Conservation (phyloP, 2,797 vertebrate genomes). For the Gila robusta region DNA sequence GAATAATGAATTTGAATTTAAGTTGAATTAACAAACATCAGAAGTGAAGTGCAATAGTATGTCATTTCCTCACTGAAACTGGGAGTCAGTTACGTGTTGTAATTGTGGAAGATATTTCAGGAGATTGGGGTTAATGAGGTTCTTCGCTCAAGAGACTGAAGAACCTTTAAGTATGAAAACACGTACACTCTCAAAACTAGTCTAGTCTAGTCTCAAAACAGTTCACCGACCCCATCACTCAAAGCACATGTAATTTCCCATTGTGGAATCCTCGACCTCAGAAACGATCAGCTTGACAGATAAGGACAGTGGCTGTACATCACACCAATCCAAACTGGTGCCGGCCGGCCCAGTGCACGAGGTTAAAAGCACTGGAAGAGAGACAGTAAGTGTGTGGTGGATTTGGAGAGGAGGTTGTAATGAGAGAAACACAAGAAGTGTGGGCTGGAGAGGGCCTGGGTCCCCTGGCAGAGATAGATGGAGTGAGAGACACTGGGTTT, state of each 20-base stretch:
- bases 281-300: slow-evolving; percentile 57
- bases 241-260: slow-evolving; percentile 62
- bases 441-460: slow-evolving; percentile 52
- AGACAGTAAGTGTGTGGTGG: not conserved
- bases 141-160: slow-evolving; percentile 71
- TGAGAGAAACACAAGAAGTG: slow-evolving; percentile 36
- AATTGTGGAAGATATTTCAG: slow-evolving; percentile 79
- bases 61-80: slow-evolving; percentile 80
- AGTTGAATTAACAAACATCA: not conserved
- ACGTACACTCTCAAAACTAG: slow-evolving; percentile 1
- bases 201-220: slow-evolving; percentile 64
- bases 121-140: slow-evolving; percentile 82
- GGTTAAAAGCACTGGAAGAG: not conserved
- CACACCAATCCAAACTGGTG: not conserved
- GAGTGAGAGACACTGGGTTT: slow-evolving; percentile 76
- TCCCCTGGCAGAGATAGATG: slow-evolving; percentile 82
- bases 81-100: slow-evolving; percentile 73
- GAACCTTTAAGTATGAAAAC: slow-evolving; percentile 69
- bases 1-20: not conserved
- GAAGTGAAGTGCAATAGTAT: slow-evolving; percentile 67
- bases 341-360: not conserved
- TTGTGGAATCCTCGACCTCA: slow-evolving; percentile 63
- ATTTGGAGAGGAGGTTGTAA: slow-evolving; percentile 22
- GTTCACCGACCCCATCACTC: slow-evolving; percentile 72
- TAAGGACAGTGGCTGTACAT: slow-evolving; percentile 34